Evolutionary conservation across 2,113 vertebrate genomes (phyloP), one percentile per base, ranked within the genome.

Genomic region (Pardalotus punctatus): DNA sequence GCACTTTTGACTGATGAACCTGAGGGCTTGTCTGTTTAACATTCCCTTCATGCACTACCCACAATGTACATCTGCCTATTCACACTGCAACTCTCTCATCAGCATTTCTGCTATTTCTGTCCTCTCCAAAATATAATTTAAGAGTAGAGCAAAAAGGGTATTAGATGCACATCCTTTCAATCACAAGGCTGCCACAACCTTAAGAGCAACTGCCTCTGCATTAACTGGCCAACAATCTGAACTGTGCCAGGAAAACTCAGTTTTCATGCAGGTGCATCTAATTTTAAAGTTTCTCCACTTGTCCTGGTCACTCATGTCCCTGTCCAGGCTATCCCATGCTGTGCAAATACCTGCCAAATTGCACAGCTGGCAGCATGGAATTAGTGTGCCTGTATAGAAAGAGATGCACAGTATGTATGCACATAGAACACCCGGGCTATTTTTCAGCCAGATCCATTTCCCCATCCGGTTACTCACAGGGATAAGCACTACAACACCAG

Each of bases 351-450:
- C 16, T 57, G 15, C 33, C 40, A 15, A 69, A 84, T 43, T 2
- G 45, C 43, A 36, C 38, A 54, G 81, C 72, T 56, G 51, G 43
- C 53, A 81, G 67, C 58, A 22, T 24, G 38, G 35, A 77, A 8
- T 4, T 12, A n/a, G 11, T 1, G 15, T 20, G 60, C n/a, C 33
- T 50, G 12, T 11, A 40, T 0, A 77, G 43, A 54, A 72, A 72
- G 0, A 29, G 29, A 57, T 20, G 31, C 33, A 22, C 0, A 0
- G 31, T 11, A 22, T 2, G 4, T 7, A 23, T 1, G 9, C 8
- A 31, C 23, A 2, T 8, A 0, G 1, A 50, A 62, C 24, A 29
- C 43, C 51, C 0, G 4, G 57, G 31, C 66, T 76, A 5, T 23
- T 67, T 67, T 56, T 56, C 54, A 73, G 10, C 20, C 1, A 0